phyloP scores from a whole-genome alignment of 2,888 invertebrate genomes.

The Pilophorus perplexus region DNA sequence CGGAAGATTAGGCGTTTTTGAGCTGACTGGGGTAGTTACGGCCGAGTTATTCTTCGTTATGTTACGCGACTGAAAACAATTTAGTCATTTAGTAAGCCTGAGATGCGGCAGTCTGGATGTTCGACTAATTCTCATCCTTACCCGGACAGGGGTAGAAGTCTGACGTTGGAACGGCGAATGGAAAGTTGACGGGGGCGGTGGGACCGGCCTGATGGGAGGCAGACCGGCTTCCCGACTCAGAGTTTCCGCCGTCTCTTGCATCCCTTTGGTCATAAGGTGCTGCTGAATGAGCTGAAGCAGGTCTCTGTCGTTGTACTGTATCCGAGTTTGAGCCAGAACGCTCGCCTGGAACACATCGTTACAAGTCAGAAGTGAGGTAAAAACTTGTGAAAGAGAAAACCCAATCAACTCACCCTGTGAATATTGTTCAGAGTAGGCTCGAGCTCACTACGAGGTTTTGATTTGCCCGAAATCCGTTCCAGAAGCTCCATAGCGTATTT shows the following conservation, averaged over 20 bases:
- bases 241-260: conserved; percentile 67
- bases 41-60: no score
- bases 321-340: conserved; percentile 93
- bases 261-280: conserved; percentile 76
- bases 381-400: no score
- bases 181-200: conserved; percentile 52
- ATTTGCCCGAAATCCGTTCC: conserved; percentile 86
- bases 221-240: conserved; percentile 76
- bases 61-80: no score
- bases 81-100: no score
- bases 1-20: not conserved
- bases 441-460: conserved; percentile 76
- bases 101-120: no score
- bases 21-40: not conserved
- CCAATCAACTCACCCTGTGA: conserved; percentile 72
- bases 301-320: conserved; percentile 91
- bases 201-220: conserved; percentile 58
- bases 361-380: no score
- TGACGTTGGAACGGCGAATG: conserved; percentile 53
- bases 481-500: conserved; percentile 87
- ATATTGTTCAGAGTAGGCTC: conserved; percentile 86
- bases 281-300: conserved; percentile 87
- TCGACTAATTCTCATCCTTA: no score
- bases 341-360: conserved; percentile 72
- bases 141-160: conserved; percentile 23